Base-by-base conservation (phyloP, 1,140 invertebrate species). In the Magallana ariakensis region DNA sequence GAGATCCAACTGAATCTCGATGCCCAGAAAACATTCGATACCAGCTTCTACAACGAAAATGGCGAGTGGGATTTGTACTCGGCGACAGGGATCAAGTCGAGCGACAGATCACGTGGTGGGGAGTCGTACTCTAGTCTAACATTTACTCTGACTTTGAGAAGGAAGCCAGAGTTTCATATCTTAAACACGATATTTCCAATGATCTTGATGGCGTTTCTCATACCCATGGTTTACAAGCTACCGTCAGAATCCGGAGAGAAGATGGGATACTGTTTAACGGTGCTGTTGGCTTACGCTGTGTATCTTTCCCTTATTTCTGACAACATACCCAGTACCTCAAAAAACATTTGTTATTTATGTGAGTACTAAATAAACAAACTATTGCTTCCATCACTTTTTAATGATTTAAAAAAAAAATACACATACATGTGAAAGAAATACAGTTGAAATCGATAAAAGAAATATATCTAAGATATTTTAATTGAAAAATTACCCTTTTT, bases 121-220 rank as follows among this genome's bases (percentile, higher is more conserved):
- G 9, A 16, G 7, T 26, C 53, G 8, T 8, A 53, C 57, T 46
- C 55, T 3, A 1, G 7, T 22, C 6, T 95, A 11, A 81, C 80
- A 15, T 90, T 89, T 80, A 60, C 75, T 33, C 26, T 91, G 6
- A 81, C 82, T 19, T 54, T 91, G 13, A 83, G 83, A 55, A 83
- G 90, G 33, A 57, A 86, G 16, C 80, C 89, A 9, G 22, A 85
- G 11, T 91, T 88, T 60, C 89, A 91, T 56, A 70, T 89, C 13
- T n/a, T 91, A 57, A 91, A 91, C 85, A 85, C 84, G n/a, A 84
- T 91, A 13, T 70, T 92, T 11, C 91, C 91, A 0, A 82, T 90
- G 15, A 80, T 90, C 13, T 57, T 90, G 0, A 83, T 86, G n/a
- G 90, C 91, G 2, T 83, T 90, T 54, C 83, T 91, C 19, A 90